Base-by-base conservation (phyloP, 2,888 invertebrate species). In the Drepanosiphum platanoidis region DNA sequence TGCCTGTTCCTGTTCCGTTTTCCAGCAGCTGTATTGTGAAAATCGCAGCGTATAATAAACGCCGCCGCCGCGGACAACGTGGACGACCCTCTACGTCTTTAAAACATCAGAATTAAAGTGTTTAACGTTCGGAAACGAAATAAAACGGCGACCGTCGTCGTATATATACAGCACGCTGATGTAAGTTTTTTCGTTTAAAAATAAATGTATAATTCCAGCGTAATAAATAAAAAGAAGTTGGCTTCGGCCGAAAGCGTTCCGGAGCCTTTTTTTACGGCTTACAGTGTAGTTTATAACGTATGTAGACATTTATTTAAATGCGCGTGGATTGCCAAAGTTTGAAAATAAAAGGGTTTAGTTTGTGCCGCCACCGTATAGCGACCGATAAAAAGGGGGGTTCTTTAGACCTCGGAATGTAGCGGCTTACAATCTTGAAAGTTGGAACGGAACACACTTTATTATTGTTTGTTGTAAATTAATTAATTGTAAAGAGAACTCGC, bases 291-390 rank as follows among this genome's bases (percentile, higher is more conserved):
- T 30, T 81, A 22, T 68, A 71, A 81, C 36, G 71, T 71, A 71
- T 71, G 71, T 71, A 34, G 42, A 34, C 42, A 74, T 83, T 83
- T 64, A 74, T 74, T 83, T 74, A 83, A 74, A 74, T 34, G 72
- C 15, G 32, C 66, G 11, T 39, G 68, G 32, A 61, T 81, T 32
- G 39, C 61, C 0, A 74, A 64, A 75, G 75, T 83, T 75, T 46
- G 66, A 18, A 27, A 83, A 83, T 66, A 83, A 83, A 75, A 75
- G 66, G 74, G 64, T 83, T 83, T 83, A 66, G 46, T 66, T 15
- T 18, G 68, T 71, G 8, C 61, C 39, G 27, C n/a, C n/a, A n/a
- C n/a, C n/a, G n/a, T n/a, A n/a, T 11, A 27, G 58, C 39, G 39
- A 71, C 70, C 81, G 81, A 81, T 81, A 81, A 81, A 81, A 81